Percentiles rank a stretch among this genome's conserved stretches.
Conservation (phyloP, 2,888 invertebrate genomes). For the Unio pictorum region DNA sequence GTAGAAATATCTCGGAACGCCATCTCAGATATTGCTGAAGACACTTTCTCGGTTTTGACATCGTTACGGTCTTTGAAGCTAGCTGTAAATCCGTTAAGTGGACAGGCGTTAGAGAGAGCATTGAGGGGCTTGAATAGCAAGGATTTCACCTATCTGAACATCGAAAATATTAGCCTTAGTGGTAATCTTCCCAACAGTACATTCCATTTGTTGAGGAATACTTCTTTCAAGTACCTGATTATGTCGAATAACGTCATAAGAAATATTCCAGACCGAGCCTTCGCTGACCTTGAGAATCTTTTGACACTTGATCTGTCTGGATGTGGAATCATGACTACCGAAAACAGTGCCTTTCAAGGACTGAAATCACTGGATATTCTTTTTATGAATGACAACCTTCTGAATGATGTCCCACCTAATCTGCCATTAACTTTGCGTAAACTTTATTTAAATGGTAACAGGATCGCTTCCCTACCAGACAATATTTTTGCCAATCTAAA, state of each 20-base stretch:
- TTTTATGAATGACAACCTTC: constrained; percentile 42
- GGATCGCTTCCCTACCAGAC: constrained; percentile 83
- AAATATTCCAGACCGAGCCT: constrained; percentile 28
- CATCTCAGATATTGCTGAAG: too few species aligned
- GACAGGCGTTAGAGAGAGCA: too few species aligned
- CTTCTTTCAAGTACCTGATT: constrained; percentile 32
- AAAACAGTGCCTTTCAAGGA: too few species aligned
- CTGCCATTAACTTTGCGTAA: constrained; percentile 38
- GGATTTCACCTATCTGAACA: constrained; percentile 44
- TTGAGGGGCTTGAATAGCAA: constrained; percentile 29
- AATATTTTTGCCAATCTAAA: constrained; percentile 77
- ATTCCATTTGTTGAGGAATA: too few species aligned
- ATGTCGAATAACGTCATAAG: constrained; percentile 46
- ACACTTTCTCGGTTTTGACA: too few species aligned
- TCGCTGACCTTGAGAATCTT: constrained; percentile 45
- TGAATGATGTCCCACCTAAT: constrained; percentile 38
- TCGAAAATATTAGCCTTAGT: constrained; percentile 40
- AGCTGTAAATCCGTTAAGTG: too few species aligned
- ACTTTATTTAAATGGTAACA: constrained; percentile 72
- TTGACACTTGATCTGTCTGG: constrained; percentile 34
- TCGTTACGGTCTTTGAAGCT: too few species aligned
- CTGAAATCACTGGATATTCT: constrained; percentile 6
- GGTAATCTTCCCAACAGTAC: too few species aligned
- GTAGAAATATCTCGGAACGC: too few species aligned
- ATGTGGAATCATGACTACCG: too few species aligned